Evolutionary conservation across 2,797 vertebrate genomes (phyloP).

Genomic region (Apogon talboti): DNA sequence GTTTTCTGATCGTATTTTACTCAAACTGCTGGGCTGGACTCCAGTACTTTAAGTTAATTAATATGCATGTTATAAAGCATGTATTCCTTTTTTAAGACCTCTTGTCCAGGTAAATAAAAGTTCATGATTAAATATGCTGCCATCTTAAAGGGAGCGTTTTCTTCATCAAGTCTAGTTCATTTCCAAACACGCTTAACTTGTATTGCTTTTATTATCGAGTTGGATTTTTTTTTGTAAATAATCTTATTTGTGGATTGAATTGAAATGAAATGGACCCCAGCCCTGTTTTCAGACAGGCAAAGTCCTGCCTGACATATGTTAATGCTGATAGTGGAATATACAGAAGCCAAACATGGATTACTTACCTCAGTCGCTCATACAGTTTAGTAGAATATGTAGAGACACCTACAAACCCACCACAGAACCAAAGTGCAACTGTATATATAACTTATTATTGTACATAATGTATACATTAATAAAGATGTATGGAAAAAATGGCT

Average conservation of each 20-base stretch:
- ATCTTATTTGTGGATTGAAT: slow-evolving; percentile 32
- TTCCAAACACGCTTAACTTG: slow-evolving; percentile 20
- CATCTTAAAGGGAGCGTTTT: slow-evolving; percentile 12
- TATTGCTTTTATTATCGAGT: slow-evolving; percentile 35
- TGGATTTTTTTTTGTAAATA: slow-evolving; percentile 53
- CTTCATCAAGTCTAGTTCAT: slow-evolving; percentile 19
- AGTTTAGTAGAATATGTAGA: slow-evolving; percentile 51
- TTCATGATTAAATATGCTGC: slow-evolving; percentile 21
- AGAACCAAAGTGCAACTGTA: slow-evolving; percentile 80
- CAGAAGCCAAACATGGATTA: slow-evolving; percentile 70
- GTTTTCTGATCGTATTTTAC: slow-evolving; percentile 33
- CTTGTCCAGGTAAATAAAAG: slow-evolving; percentile 34
- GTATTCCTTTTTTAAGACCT: slow-evolving; percentile 41
- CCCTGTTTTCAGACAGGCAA: slow-evolving; percentile 34
- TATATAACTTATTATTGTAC: slow-evolving; percentile 91
- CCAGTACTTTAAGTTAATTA: slow-evolving; percentile 69
- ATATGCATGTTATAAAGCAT: slow-evolving; percentile 57
- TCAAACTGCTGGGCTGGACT: slow-evolving; percentile 73
- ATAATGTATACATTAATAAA: slow-evolving; percentile 84
- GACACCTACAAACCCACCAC: slow-evolving; percentile 62
- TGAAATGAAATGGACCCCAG: slow-evolving; percentile 42
- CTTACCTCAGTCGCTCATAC: slow-evolving; percentile 79
- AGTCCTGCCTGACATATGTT: slow-evolving; percentile 38
- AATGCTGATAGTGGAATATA: slow-evolving; percentile 51
- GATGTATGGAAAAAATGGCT: slow-evolving; percentile 66